A percentile compares a stretch with the other conserved stretches of the same genome.
Evolutionary conservation across 2,888 invertebrate genomes (phyloP).

Genomic region (Cremastinae sp.): DNA sequence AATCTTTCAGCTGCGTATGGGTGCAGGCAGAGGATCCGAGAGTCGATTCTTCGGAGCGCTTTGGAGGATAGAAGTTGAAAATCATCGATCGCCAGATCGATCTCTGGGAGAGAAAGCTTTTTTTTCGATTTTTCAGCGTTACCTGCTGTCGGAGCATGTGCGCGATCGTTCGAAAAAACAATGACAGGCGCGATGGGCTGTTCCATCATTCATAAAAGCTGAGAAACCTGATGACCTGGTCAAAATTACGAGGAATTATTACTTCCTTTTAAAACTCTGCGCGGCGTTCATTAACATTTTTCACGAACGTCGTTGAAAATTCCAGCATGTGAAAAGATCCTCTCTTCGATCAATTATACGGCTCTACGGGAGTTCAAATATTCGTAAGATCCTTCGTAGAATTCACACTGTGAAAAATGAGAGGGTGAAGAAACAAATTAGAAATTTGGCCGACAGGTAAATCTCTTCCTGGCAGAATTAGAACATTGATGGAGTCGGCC

Average conservation of each 20-base stretch:
- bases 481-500: constrained; percentile 24
- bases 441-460: neutral
- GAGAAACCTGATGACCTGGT: constrained; percentile 23
- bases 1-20: no score
- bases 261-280: neutral
- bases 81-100: neutral
- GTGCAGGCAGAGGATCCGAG: neutral
- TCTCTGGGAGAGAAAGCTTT: no score
- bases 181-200: constrained; percentile 12
- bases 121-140: no score
- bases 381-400: neutral
- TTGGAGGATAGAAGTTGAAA: no score
- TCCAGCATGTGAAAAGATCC: neutral
- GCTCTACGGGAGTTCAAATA: constrained; percentile 19
- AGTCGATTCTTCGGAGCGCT: neutral
- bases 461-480: constrained; percentile 4
- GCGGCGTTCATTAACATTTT: constrained; percentile 35
- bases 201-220: constrained; percentile 1
- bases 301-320: constrained; percentile 7
- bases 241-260: constrained; percentile 30
- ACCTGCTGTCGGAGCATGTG: neutral
- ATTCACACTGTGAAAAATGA: constrained; percentile 11
- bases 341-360: constrained; percentile 23
- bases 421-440: constrained; percentile 18
- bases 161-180: constrained; percentile 46